Evolutionary conservation across 1,140 invertebrate species (phyloP).

Genomic region (Prorops nasuta): DNA sequence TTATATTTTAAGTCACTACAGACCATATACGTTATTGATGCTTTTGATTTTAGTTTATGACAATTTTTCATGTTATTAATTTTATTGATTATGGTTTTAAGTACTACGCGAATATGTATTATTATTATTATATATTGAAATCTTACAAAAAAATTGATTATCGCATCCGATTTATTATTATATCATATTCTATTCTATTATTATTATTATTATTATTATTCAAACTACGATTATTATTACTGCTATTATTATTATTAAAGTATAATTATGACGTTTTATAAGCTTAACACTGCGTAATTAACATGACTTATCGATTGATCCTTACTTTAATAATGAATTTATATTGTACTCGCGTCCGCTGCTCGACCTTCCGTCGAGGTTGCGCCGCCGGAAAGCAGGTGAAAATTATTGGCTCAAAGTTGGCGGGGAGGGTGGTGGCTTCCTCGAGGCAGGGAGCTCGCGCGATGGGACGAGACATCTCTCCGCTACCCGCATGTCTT

Average conservation of each 20-base stretch:
- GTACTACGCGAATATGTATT: conserved; percentile 32
- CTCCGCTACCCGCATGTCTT: conserved; percentile 58
- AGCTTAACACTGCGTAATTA: conserved; percentile 38
- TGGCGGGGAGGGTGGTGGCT: background rate
- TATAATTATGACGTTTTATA: conserved; percentile 33
- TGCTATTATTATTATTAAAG: conserved; percentile 40
- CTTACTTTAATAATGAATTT: too few relatives aligned
- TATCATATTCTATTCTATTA: conserved; percentile 35
- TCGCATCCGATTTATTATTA: conserved; percentile 13
- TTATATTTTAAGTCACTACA: conserved; percentile 55
- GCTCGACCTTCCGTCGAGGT: conserved; percentile 25
- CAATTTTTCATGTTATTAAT: conserved; percentile 56
- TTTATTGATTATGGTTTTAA: conserved; percentile 51
- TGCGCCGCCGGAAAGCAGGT: background rate
- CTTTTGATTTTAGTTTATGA: conserved; percentile 55
- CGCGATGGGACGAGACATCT: conserved; percentile 49
- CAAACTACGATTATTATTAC: conserved; percentile 34
- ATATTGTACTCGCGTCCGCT: conserved; percentile 44
- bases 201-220: too few relatives aligned
- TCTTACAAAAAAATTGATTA: background rate
- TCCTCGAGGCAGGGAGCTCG: conserved; percentile 24
- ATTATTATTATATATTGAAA: conserved; percentile 26
- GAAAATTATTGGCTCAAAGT: background rate
- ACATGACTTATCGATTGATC: too few relatives aligned
- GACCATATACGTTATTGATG: conserved; percentile 52